Evolutionary conservation across 2,797 vertebrate species (phyloP).

Genomic region (Chaenodraco wilsoni): DNA sequence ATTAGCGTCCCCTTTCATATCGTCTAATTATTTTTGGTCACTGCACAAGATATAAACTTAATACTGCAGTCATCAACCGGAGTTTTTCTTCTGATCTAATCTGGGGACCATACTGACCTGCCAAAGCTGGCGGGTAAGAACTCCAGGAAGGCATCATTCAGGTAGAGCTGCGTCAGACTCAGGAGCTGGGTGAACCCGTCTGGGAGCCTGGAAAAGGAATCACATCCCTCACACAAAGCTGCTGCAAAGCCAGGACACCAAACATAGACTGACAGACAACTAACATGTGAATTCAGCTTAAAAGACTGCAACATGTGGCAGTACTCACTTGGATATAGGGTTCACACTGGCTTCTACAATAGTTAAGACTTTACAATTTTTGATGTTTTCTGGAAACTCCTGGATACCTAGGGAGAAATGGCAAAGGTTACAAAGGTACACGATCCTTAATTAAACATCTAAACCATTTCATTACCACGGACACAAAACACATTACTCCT

Average conservation of each 20-base stretch:
- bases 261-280: neutral
- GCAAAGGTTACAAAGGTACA: neutral
- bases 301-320: neutral
- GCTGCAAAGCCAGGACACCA: neutral
- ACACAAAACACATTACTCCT: constrained; percentile 30
- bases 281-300: neutral
- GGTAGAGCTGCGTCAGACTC: constrained; percentile 95
- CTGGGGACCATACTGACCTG: constrained; percentile 83
- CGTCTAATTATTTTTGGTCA: neutral
- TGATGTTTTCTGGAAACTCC: constrained; percentile 99
- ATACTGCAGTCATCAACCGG: neutral
- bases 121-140: constrained; percentile 97
- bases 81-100: neutral
- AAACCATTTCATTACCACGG: constrained; percentile 17
- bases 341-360: constrained; percentile 98
- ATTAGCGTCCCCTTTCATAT: neutral
- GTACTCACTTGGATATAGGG: constrained; percentile 96
- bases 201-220: constrained; percentile 86
- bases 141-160: constrained; percentile 98
- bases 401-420: constrained; percentile 89
- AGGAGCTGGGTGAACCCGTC: constrained; percentile 98
- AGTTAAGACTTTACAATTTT: constrained; percentile 96
- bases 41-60: neutral
- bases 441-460: neutral
- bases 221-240: constrained; percentile 22